These are phyloP conservation scores for Vulpes ferrilata DNA, from an alignment of 2,113 vertebrate species.

Conservation along the genomic window DNA sequence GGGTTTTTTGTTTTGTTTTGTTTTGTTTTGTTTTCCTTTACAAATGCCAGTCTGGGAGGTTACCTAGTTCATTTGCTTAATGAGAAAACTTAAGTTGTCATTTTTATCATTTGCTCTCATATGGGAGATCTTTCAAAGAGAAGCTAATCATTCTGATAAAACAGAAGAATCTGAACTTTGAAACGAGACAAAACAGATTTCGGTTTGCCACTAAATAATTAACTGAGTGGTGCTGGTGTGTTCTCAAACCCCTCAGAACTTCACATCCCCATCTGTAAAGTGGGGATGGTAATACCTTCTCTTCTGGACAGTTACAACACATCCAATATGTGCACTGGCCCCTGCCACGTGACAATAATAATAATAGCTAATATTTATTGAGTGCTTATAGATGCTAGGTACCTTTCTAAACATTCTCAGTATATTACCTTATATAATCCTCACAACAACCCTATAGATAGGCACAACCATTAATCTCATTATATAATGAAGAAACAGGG, in stretches of 20 bases:
- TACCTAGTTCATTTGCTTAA: slow-evolving; percentile 63
- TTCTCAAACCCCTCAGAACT: background rate
- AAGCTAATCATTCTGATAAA: slow-evolving; percentile 48
- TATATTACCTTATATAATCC: background rate
- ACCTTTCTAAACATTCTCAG: background rate
- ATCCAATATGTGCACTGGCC: background rate
- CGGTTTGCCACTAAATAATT: slow-evolving; percentile 1
- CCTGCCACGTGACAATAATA: background rate
- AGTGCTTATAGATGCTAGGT: background rate
- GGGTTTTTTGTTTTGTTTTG: background rate
- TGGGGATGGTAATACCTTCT: background rate
- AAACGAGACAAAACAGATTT: slow-evolving; percentile 32
- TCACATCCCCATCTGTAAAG: background rate
- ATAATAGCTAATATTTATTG: background rate
- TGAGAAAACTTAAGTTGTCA: slow-evolving; percentile 43
- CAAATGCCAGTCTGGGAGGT: slow-evolving; percentile 50
- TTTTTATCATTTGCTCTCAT: slow-evolving; percentile 55
- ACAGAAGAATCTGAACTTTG: slow-evolving; percentile 49
- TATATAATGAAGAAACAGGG: slow-evolving; percentile 44
- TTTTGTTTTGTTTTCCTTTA: background rate
- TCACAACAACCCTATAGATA: background rate
- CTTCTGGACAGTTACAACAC: background rate
- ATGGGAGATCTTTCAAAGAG: slow-evolving; percentile 60
- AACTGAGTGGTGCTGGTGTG: background rate
- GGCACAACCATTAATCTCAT: background rate